Conservation (phyloP, 2,113 vertebrate genomes). For the Oriolus oriolus region DNA sequence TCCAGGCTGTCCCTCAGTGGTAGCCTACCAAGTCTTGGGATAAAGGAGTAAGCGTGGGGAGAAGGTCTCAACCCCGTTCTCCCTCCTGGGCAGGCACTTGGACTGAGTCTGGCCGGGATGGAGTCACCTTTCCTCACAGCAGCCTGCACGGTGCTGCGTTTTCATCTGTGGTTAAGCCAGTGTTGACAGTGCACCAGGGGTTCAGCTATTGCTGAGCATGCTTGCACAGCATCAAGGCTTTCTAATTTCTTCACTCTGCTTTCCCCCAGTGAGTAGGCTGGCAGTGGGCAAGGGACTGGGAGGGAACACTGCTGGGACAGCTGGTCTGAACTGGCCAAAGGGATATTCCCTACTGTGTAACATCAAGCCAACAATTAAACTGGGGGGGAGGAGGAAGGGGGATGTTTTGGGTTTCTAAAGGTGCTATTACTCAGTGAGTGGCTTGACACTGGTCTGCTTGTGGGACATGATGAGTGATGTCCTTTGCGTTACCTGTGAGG, state of each 20-base stretch:
- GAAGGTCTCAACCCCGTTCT: accelerated
- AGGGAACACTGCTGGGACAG: neutral
- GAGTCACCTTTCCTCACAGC: neutral
- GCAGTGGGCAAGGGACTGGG: neutral
- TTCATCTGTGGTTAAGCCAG: neutral
- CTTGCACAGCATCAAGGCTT: neutral
- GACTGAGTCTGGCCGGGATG: neutral
- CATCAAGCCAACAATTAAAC: neutral
- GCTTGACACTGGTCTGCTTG: neutral
- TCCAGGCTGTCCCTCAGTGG: neutral
- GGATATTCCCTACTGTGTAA: neutral
- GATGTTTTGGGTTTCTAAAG: neutral
- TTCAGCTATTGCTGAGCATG: neutral
- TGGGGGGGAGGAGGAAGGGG: neutral
- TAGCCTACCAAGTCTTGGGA: neutral
- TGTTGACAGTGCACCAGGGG: neutral
- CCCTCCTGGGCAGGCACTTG: neutral
- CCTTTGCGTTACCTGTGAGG: neutral
- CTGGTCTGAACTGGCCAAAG: neutral
- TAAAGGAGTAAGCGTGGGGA: neutral
- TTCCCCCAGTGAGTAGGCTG: neutral
- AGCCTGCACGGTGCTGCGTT: accelerated
- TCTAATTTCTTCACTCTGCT: neutral
- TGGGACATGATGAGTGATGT: neutral
- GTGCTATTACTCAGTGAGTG: neutral